phyloP scores from a whole-genome alignment of 2,113 vertebrate species.

The Labeo rohita region DNA sequence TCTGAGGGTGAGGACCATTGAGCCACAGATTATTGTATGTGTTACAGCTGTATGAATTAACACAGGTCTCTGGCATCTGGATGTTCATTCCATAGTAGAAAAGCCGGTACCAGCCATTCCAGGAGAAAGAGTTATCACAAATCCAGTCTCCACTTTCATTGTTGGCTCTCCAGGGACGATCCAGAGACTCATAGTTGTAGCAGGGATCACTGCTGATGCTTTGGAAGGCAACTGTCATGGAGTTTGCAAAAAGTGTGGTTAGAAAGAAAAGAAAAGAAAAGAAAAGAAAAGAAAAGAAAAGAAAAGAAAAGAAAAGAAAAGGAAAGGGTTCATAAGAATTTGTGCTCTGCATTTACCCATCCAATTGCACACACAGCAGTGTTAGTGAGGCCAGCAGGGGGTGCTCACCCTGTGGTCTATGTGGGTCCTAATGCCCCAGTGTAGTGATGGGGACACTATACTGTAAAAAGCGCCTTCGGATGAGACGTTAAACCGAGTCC shows the following conservation, averaged over 20 bases:
- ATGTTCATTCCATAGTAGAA: neutral
- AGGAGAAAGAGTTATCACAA: neutral
- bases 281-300: no score
- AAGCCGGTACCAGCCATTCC: neutral
- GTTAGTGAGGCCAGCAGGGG: no score
- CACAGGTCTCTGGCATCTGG: neutral
- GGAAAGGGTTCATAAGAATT: no score
- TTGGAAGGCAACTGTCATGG: neutral
- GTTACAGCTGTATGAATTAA: neutral
- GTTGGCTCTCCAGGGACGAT: neutral
- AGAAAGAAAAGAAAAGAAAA: no score
- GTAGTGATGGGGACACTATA: no score
- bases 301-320: no score
- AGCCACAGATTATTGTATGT: neutral
- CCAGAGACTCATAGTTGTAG: neutral
- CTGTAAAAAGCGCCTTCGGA: no score
- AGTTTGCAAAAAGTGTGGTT: neutral
- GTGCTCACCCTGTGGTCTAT: no score
- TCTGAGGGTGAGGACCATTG: neutral
- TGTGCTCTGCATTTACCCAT: no score
- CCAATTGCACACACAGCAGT: no score
- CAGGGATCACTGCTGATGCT: constrained; percentile 5
- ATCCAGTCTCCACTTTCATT: neutral
- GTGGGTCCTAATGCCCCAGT: no score
- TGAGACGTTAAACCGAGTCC: no score